Evolutionary conservation across 2,888 invertebrate species (phyloP).

Genomic region (Habroteleia sp.): DNA sequence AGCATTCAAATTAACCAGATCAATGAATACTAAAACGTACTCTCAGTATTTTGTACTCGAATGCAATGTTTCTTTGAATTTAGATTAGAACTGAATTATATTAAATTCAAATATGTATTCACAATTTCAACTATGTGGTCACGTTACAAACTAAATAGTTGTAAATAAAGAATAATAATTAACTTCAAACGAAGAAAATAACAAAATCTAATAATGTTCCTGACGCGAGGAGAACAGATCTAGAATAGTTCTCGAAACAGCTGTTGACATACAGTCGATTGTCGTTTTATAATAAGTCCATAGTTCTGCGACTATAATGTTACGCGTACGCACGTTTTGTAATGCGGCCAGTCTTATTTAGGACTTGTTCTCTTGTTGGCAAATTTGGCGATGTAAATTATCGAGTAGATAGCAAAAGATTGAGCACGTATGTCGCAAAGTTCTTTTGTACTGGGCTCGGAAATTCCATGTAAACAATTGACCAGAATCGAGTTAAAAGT

Average conservation of each 20-base stretch:
- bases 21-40: too few relatives aligned
- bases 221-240: background rate
- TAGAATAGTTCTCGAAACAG: conserved; percentile 18
- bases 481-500: background rate
- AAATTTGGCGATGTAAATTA: conserved; percentile 7
- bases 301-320: conserved; percentile 34
- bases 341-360: conserved; percentile 26
- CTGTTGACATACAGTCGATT: conserved; percentile 27
- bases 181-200: conserved; percentile 8
- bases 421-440: background rate
- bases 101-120: conserved; percentile 13
- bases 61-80: conserved; percentile 11
- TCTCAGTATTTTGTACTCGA: conserved; percentile 6
- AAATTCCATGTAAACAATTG: background rate
- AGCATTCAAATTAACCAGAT: too few relatives aligned
- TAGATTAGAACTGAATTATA: conserved; percentile 5
- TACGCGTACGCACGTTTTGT: conserved; percentile 31
- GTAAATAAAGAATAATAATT: conserved; percentile 5
- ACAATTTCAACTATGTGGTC: conserved; percentile 1
- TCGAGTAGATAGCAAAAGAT: conserved; percentile 12
- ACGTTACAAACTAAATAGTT: conserved; percentile 7
- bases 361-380: conserved; percentile 37
- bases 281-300: conserved; percentile 38
- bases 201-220: conserved; percentile 7
- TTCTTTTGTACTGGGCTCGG: background rate